Evolutionary conservation across 2,113 vertebrate species (phyloP).

Genomic region (Apodemus speciosus): DNA sequence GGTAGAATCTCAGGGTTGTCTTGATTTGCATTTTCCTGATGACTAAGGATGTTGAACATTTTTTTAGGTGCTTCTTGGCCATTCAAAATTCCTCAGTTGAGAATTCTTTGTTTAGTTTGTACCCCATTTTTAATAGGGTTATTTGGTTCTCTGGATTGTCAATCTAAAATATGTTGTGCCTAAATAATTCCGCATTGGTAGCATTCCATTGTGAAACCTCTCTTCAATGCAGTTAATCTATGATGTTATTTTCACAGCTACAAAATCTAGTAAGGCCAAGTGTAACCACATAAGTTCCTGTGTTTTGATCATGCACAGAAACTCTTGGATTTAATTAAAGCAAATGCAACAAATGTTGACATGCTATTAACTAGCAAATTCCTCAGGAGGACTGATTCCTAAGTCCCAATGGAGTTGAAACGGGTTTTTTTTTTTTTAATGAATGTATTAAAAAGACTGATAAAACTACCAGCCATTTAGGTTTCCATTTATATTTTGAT

Average conservation of each 20-base stretch:
- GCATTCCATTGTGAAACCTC: not conserved
- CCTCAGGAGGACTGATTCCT: not conserved
- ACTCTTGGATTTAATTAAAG: slow-evolving; percentile 56
- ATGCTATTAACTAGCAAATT: slow-evolving; percentile 20
- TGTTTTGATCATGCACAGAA: slow-evolving; percentile 28
- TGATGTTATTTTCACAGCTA: slow-evolving; percentile 38
- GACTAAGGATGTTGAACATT: too few species aligned
- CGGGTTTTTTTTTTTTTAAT: not conserved
- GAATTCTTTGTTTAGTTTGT: too few species aligned
- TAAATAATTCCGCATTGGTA: not conserved
- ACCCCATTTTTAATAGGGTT: too few species aligned
- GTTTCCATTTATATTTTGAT: not conserved
- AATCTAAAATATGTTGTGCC: not conserved
- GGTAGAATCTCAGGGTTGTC: too few species aligned
- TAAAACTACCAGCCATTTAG: not conserved
- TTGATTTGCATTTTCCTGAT: too few species aligned
- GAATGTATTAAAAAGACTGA: not conserved
- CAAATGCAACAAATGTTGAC: slow-evolving; percentile 42
- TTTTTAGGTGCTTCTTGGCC: too few species aligned
- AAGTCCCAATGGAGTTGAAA: not conserved
- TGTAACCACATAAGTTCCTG: not conserved
- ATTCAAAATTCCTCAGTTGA: too few species aligned
- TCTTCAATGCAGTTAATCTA: not conserved
- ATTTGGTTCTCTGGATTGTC: not conserved
- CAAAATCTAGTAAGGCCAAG: not conserved